Percentiles rank a stretch among this genome's conserved stretches.
Conservation (phyloP, 2,888 invertebrate genomes). For the Slavum lentiscoides region DNA sequence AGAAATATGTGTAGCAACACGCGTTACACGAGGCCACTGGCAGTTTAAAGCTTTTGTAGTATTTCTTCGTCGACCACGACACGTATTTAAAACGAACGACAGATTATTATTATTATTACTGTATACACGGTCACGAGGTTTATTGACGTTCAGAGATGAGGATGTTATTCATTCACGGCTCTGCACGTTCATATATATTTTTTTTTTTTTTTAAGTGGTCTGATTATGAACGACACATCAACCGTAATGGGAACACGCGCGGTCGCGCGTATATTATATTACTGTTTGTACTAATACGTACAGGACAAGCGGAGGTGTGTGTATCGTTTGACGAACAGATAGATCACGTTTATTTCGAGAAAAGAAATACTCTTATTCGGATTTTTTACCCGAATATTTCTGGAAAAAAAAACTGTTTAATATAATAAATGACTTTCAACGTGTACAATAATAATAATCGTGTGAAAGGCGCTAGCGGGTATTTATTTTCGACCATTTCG, state of each 20-base stretch:
- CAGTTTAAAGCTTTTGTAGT: slow-evolving; percentile 32
- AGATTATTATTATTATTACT: not conserved
- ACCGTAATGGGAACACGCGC: slow-evolving; percentile 15
- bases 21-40: not conserved
- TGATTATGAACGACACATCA: slow-evolving; percentile 49
- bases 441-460: too few species aligned
- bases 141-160: slow-evolving; percentile 46
- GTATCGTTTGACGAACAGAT: slow-evolving; percentile 15
- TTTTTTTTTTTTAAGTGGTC: slow-evolving; percentile 52
- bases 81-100: slow-evolving; percentile 28
- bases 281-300: not conserved
- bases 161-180: slow-evolving; percentile 51
- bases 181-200: slow-evolving; percentile 6
- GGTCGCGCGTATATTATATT: not conserved
- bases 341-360: not conserved
- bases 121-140: slow-evolving; percentile 13
- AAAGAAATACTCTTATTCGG: not conserved
- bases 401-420: too few species aligned
- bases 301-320: too few species aligned
- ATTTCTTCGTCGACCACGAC: slow-evolving; percentile 25
- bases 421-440: too few species aligned
- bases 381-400: too few species aligned
- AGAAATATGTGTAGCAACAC: not conserved
- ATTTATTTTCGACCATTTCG: too few species aligned
- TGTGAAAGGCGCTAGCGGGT: too few species aligned